Percentiles rank a stretch among this genome's conserved stretches.
Evolutionary conservation across 2,113 vertebrate genomes (phyloP).

Genomic region (Daboia siamensis): DNA sequence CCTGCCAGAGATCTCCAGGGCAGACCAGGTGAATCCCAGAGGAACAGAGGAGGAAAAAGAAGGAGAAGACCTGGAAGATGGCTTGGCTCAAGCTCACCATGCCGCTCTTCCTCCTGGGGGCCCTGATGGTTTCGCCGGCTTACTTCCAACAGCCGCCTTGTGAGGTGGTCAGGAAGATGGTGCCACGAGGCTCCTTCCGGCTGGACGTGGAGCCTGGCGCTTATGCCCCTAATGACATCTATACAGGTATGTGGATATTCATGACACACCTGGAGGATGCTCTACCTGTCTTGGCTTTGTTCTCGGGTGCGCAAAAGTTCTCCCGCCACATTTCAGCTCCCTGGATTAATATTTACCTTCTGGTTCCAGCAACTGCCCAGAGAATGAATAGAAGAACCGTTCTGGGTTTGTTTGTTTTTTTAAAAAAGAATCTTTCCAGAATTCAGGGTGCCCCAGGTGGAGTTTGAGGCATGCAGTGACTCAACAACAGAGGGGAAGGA

Average conservation of each 20-base stretch:
- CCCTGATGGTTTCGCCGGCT: background rate
- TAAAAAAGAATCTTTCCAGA: background rate
- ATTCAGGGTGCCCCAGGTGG: background rate
- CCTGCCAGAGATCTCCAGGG: background rate
- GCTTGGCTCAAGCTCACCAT: background rate
- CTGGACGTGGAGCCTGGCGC: fast-evolving
- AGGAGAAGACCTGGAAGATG: background rate
- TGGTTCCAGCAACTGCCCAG: background rate
- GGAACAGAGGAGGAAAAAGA: background rate
- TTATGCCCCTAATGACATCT: constrained; percentile 21
- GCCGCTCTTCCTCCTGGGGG: constrained; percentile 32
- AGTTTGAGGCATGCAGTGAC: background rate
- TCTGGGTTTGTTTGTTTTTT: background rate
- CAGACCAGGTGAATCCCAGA: background rate
- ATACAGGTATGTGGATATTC: constrained; percentile 50
- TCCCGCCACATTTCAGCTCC: background rate
- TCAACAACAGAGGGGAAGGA: no score
- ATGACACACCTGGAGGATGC: background rate
- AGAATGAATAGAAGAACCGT: background rate
- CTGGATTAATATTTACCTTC: background rate
- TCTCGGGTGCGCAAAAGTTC: background rate
- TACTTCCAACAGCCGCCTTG: fast-evolving
- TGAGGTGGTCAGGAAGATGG: fast-evolving
- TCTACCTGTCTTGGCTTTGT: background rate
- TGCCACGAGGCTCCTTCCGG: fast-evolving